These are phyloP conservation scores for Tragulus kanchil DNA, from an alignment of 2,113 vertebrate species.

Conservation along the genomic window DNA sequence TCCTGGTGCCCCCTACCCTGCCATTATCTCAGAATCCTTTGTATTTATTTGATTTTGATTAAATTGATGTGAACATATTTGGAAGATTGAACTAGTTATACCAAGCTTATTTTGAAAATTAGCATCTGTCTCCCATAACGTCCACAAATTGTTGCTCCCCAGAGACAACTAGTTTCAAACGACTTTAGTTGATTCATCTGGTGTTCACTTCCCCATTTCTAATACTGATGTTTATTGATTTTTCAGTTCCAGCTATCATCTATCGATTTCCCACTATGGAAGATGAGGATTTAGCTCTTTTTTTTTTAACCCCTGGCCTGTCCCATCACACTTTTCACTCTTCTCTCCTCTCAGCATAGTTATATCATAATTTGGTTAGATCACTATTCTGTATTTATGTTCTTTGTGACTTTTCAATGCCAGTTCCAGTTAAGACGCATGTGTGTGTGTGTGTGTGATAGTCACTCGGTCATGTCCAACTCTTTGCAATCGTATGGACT, in stretches of 20 bases:
- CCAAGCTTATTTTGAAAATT: background rate
- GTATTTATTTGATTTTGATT: background rate
- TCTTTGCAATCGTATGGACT: no score
- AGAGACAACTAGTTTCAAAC: background rate
- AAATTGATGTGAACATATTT: background rate
- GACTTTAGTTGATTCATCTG: background rate
- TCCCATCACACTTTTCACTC: background rate
- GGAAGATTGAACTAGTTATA: background rate
- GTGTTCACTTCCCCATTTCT: background rate
- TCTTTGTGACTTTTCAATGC: constrained; percentile 14
- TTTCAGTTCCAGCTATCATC: background rate
- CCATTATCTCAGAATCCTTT: background rate
- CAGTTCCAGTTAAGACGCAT: background rate
- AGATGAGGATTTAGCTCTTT: background rate
- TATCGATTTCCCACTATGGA: background rate
- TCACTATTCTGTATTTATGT: background rate
- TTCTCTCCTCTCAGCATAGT: background rate
- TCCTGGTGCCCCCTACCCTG: background rate
- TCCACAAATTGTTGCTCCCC: background rate
- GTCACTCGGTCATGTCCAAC: no score
- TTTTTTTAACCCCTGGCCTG: background rate
- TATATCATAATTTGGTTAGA: background rate
- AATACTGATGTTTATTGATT: background rate
- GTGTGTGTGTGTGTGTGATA: no score
- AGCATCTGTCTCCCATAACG: background rate